Percentiles rank a stretch among this genome's conserved stretches.
These are phyloP conservation scores for Cistogaster globosa DNA, from an alignment of 2,888 invertebrate genomes.

Conservation along the genomic window DNA sequence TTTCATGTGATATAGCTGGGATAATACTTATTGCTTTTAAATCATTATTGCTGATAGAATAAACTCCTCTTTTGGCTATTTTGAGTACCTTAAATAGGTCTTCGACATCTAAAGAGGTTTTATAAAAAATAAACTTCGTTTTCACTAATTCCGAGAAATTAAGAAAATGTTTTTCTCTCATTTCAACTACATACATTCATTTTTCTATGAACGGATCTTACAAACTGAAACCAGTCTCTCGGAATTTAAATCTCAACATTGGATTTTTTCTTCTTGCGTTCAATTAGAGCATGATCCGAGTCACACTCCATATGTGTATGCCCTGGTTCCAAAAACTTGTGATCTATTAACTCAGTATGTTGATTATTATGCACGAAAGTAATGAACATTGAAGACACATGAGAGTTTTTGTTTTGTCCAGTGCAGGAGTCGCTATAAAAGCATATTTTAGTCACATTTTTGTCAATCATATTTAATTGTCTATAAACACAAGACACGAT, in stretches of 20 bases:
- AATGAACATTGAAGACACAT: conserved; percentile 65
- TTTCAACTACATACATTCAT: conserved; percentile 55
- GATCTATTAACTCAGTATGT: conserved; percentile 64
- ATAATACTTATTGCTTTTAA: conserved; percentile 37
- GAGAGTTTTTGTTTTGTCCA: conserved; percentile 64
- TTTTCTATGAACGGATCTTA: conserved; percentile 46
- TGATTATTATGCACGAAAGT: conserved; percentile 48
- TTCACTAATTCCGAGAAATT: conserved; percentile 51
- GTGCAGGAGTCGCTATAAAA: conserved; percentile 65
- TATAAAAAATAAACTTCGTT: conserved; percentile 52
- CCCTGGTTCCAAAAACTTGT: conserved; percentile 59
- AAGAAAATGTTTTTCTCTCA: conserved; percentile 47
- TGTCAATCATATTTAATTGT: conserved; percentile 47
- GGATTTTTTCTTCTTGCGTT: conserved; percentile 61
- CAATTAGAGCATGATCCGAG: conserved; percentile 63
- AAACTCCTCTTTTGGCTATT: conserved; percentile 59
- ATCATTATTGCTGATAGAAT: conserved; percentile 50
- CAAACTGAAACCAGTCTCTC: conserved; percentile 63
- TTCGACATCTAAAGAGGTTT: conserved; percentile 61
- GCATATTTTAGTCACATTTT: conserved; percentile 29
- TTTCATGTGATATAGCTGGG: conserved; percentile 52
- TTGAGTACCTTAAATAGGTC: conserved; percentile 62
- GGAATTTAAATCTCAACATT: conserved; percentile 61
- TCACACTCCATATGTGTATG: conserved; percentile 67
- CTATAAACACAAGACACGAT: conserved; percentile 39